Conservation (phyloP, 2,113 vertebrate genomes). For the Elgaria multicarinata region DNA sequence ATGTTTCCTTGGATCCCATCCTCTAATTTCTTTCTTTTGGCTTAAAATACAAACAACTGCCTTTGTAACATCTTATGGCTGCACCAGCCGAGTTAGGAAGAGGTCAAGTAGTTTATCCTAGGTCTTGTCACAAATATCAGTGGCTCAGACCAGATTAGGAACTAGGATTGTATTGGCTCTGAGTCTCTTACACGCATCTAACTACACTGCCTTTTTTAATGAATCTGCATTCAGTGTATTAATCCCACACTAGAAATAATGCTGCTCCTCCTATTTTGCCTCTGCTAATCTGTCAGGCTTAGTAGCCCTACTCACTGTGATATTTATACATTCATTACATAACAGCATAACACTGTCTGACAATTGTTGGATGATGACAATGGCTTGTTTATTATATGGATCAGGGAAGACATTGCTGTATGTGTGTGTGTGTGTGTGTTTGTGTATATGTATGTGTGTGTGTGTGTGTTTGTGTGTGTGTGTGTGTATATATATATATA, state of each 20-base stretch:
- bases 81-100: constrained; percentile 6
- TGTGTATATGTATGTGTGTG: too few species aligned
- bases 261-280: constrained; percentile 54
- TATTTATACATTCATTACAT: constrained; percentile 71
- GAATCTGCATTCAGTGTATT: constrained; percentile 35
- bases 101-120: constrained; percentile 48
- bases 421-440: too few species aligned
- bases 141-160: constrained; percentile 42
- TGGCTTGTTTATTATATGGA: constrained; percentile 51
- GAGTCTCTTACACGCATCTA: constrained; percentile 36
- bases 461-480: too few species aligned
- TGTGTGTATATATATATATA: too few species aligned
- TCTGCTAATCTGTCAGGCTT: constrained; percentile 42
- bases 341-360: constrained; percentile 54
- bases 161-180: not conserved
- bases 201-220: constrained; percentile 24
- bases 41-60: not conserved
- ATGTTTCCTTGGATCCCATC: too few species aligned
- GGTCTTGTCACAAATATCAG: constrained; percentile 5
- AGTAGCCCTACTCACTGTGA: constrained; percentile 46
- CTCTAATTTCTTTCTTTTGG: too few species aligned
- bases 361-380: constrained; percentile 65
- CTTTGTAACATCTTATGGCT: constrained; percentile 17
- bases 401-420: constrained; percentile 39
- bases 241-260: constrained; percentile 41